phyloP scores from a whole-genome alignment of 2,888 invertebrate species.

The Acheta domesticus region DNA sequence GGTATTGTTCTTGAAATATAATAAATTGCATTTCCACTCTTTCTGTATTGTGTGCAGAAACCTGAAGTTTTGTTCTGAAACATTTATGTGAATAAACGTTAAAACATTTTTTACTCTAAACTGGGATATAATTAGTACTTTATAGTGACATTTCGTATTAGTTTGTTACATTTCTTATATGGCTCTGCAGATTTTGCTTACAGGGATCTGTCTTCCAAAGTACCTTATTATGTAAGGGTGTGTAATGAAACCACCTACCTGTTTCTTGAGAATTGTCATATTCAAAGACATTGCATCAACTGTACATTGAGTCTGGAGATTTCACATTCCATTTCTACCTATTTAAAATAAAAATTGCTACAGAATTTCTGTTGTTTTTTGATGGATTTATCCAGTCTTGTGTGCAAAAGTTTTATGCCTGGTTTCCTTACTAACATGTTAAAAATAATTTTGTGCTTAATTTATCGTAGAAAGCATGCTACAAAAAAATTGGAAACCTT shows the following conservation, averaged over 20 bases:
- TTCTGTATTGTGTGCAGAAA: no score
- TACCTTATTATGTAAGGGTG: not conserved
- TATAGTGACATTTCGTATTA: not conserved
- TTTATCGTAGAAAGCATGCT: no score
- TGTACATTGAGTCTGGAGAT: not conserved
- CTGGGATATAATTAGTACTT: no score
- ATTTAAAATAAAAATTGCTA: constrained; percentile 11
- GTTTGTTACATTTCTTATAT: not conserved
- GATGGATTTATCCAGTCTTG: not conserved
- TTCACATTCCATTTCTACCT: constrained; percentile 4
- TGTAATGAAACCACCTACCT: not conserved
- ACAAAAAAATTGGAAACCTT: no score
- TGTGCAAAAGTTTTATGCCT: no score
- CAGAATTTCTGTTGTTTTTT: not conserved
- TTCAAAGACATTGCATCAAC: not conserved
- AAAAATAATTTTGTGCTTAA: no score
- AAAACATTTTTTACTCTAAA: no score
- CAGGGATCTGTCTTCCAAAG: constrained; percentile 18
- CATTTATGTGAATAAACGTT: no score
- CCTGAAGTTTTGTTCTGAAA: no score
- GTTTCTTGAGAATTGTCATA: not conserved
- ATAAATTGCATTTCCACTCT: no score
- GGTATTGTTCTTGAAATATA: no score
- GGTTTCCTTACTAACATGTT: no score
- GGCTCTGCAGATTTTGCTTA: not conserved